Conservation (phyloP, 2,113 vertebrate species). For the Proterorhinus semilunaris region DNA sequence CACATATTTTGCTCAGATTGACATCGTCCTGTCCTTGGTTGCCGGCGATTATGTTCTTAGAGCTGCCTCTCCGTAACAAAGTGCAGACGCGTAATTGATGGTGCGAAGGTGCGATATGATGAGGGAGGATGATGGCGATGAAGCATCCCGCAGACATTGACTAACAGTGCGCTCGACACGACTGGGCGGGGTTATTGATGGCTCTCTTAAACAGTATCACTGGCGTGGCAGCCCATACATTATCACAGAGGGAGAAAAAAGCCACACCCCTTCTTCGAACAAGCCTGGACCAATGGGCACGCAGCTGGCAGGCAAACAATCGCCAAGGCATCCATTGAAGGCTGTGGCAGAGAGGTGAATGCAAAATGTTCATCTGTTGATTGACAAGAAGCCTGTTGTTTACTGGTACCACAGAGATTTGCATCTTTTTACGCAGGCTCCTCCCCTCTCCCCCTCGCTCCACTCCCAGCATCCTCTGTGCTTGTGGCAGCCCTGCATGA, state of each 20-base stretch:
- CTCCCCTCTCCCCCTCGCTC: conserved; percentile 47
- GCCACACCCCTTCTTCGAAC: conserved; percentile 28
- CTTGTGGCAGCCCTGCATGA: conserved; percentile 58
- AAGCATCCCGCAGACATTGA: conserved; percentile 55
- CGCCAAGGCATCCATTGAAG: conserved; percentile 33
- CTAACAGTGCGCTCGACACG: conserved; percentile 49
- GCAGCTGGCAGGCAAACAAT: conserved; percentile 58
- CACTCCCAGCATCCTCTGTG: conserved; percentile 46
- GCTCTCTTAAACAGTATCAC: conserved; percentile 67
- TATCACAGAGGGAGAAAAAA: conserved; percentile 15
- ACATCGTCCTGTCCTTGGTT: conserved; percentile 55
- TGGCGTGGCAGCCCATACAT: conserved; percentile 68
- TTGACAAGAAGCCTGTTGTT: conserved; percentile 74
- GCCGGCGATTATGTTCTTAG: conserved; percentile 46
- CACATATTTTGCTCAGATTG: conserved; percentile 20
- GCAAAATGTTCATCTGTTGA: conserved; percentile 67
- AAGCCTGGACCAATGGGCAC: conserved; percentile 50
- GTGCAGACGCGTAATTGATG: conserved; percentile 49
- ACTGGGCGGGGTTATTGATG: conserved; percentile 69
- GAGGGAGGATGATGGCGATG: conserved; percentile 61
- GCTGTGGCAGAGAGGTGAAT: conserved; percentile 49
- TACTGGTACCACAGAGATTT: conserved; percentile 66
- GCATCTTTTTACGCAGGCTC: conserved; percentile 67
- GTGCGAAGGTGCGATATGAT: conserved; percentile 45
- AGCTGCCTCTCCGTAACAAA: conserved; percentile 37